These are phyloP conservation scores for Dicyrtoma fusca DNA, from an alignment of 2,888 invertebrate genomes.

Conservation along the genomic window DNA sequence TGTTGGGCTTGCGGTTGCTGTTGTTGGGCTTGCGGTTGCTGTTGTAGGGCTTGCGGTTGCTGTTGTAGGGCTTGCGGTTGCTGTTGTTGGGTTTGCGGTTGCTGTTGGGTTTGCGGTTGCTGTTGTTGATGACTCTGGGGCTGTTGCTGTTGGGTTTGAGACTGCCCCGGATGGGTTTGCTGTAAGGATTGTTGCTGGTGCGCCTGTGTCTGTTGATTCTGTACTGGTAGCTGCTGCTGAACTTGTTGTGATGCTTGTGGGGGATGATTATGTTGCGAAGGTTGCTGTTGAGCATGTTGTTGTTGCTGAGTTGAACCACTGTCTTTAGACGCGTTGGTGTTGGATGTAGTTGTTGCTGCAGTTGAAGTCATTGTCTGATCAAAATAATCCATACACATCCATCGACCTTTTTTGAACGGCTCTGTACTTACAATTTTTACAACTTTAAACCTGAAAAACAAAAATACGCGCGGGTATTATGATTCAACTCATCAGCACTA, in stretches of 20 bases:
- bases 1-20: not conserved
- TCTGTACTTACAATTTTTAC: slow-evolving; percentile 94
- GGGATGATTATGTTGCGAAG: not conserved
- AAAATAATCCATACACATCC: slow-evolving; percentile 93
- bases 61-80: not conserved
- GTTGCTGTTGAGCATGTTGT: not conserved
- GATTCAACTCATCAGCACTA: too few species aligned
- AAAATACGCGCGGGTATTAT: too few species aligned
- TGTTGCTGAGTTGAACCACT: slow-evolving; percentile 32
- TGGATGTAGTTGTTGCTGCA: slow-evolving; percentile 40
- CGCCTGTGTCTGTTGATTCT: not conserved
- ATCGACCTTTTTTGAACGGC: slow-evolving; percentile 87
- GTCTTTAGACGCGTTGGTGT: slow-evolving; percentile 54
- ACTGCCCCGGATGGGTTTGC: not conserved
- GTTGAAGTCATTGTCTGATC: slow-evolving; percentile 66
- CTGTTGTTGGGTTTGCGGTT: not conserved
- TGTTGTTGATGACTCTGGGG: too few species aligned
- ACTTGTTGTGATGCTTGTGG: not conserved
- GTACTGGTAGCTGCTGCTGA: not conserved
- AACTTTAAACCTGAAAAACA: slow-evolving; percentile 71
- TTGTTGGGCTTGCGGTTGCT: not conserved
- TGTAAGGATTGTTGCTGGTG: not conserved
- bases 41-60: not conserved
- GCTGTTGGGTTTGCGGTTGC: not conserved
- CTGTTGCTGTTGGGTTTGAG: not conserved